Evolutionary conservation across 2,797 vertebrate genomes (phyloP), one percentile per base, ranked within the genome.

Genomic region (Heteromormyrus szaboi): DNA sequence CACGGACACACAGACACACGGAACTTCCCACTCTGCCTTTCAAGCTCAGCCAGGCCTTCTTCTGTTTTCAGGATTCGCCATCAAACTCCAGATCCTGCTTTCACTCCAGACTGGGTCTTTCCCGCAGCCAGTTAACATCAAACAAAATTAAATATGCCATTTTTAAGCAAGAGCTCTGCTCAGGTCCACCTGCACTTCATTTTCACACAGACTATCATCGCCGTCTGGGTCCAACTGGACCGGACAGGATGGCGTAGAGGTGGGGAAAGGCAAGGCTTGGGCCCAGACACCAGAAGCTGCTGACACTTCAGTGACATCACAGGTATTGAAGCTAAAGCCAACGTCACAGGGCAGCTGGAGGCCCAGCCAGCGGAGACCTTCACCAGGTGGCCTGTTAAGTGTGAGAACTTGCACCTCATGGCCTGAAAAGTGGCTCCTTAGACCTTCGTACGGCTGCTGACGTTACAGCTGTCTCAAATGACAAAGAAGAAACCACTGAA

Each of bases 21-120:
- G 22, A 54, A 19, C 41, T 33, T 2, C 37, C 59, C 56, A 44
- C n/a, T 29, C 56, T 48, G 88, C 59, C 90, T 93, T 92, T 93
- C 87, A 91, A 90, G 89, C 88, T 4, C 44, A 8, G 81, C 59
- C 76, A 91, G 91, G 48, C 91, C 91, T 90, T 3, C 90, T 91
- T 92, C 90, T 88, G 72, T 76, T 89, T 90, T 88, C 90, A 87
- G 89, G 89, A 72, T 86, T 88, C 65, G 89, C 90, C 90, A 89
- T 84, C 88, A 85, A 65, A 37, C 11, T 29, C n/a, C 25, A 50
- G 79, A 37, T 90, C 88, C 79, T 54, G 62, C 19, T 54, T 17
- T n/a, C 65, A 22, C 17, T 19, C 29, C 44, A 62, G 76, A 33
- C 41, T 17, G 4, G 72, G 25, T 44, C 33, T 46, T 44, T n/a